Evolutionary conservation across 2,113 vertebrate genomes (phyloP), one percentile per base, ranked within the genome.

Genomic region (Ameiurus melas): DNA sequence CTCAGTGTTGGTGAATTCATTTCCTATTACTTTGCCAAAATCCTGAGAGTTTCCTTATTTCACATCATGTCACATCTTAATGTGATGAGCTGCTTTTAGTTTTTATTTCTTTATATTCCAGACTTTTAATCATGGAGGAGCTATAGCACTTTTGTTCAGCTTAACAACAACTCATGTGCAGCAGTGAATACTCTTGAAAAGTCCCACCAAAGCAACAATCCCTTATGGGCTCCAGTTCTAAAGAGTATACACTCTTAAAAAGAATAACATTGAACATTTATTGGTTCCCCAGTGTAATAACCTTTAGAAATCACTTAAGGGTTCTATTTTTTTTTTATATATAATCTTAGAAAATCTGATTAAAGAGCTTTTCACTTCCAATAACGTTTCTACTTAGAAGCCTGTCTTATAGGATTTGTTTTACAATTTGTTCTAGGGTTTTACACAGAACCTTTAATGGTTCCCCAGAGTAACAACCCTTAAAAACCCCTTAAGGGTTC

Each of bases 11-110:
- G 53, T 53, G 85, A 89, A 82, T 36, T 4, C 16, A 17, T 27
- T 70, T 85, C 25, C n/a, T 27, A n/a, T 58, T 51, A 27, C 62
- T 87, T 87, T 87, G 75, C 57, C 8, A 58, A 55, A 13, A 27
- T 6, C 77, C 20, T 51, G 8, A 58, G 12, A 79, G n/a, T 9
- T n/a, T 80, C 53, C 47, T 73, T 43, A 39, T 22, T 17, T 78
- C 47, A 30, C 51, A 13, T 8, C 77, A 7, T 51, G 5, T 58
- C 53, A 7, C 77, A 22, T 81, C 53, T 12, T 6, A 22, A 53
- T 58, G 4, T 5, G 5, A 51, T 33, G 25, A 57, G 80, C 33
- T 60, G 57, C 57, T 82, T 82, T 82, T 82, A 39, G 19, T 36
- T 58, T 58, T 81, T 13, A 58, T 81, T 58, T 60, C 79, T 60